A percentile compares a stretch with the other conserved stretches of the same genome.
These are phyloP conservation scores for Blastobasis adustella DNA, from an alignment of 2,888 invertebrate species.

Conservation along the genomic window DNA sequence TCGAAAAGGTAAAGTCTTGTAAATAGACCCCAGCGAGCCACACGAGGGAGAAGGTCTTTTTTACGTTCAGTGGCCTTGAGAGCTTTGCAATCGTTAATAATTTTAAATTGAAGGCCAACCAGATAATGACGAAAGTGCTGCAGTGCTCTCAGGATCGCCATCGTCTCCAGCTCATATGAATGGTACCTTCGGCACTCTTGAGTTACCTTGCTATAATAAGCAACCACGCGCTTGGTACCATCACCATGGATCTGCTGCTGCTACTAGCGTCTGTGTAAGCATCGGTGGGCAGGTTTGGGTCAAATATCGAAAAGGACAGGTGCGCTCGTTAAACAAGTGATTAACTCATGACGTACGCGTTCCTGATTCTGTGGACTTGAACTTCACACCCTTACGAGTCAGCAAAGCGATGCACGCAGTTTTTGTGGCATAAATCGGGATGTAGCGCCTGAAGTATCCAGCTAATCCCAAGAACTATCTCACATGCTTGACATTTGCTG, in stretches of 20 bases:
- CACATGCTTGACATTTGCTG: slow-evolving; percentile 18
- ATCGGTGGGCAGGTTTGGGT: slow-evolving; percentile 1
- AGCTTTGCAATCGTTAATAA: background rate
- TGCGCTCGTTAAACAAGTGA: background rate
- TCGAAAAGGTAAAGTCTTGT: background rate
- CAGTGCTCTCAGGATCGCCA: slow-evolving; percentile 6
- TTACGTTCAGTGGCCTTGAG: background rate
- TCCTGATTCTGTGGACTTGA: slow-evolving; percentile 20
- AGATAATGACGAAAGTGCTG: slow-evolving; percentile 9
- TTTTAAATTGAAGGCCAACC: background rate
- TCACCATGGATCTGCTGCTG: slow-evolving; percentile 8
- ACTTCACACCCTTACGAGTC: slow-evolving; percentile 17
- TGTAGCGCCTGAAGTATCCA: slow-evolving; percentile 15
- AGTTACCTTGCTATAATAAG: slow-evolving; percentile 16
- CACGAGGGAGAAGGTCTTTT: background rate
- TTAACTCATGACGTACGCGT: background rate
- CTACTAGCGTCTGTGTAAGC: slow-evolving; percentile 14
- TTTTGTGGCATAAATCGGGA: slow-evolving; percentile 17
- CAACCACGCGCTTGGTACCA: slow-evolving; percentile 10
- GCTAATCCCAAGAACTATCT: slow-evolving; percentile 25
- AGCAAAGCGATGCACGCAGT: slow-evolving; percentile 18
- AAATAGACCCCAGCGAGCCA: background rate
- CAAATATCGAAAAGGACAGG: slow-evolving; percentile 3
- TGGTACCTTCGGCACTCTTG: slow-evolving; percentile 13
- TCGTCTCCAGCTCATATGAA: slow-evolving; percentile 12